Evolutionary conservation across 1,140 invertebrate genomes (phyloP).

Genomic region (Heliconius nattereri): DNA sequence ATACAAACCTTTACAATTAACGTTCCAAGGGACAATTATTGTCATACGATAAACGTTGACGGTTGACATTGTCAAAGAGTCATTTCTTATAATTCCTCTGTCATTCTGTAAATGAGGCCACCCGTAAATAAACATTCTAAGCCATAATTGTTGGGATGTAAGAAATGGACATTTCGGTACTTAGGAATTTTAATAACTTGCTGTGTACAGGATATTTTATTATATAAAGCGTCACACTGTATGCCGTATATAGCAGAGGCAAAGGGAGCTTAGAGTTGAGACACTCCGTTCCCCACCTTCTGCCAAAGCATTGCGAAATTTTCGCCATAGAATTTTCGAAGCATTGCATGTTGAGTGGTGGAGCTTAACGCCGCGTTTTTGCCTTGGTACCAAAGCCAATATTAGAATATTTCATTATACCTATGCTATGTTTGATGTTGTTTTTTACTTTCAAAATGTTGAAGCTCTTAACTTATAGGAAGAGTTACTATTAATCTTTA

Average conservation of each 20-base stretch:
- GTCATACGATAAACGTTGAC: conserved; percentile 40
- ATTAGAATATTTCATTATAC: too few species aligned
- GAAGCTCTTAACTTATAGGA: too few species aligned
- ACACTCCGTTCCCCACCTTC: too few species aligned
- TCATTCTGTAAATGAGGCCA: conserved; percentile 43
- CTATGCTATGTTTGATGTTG: background rate
- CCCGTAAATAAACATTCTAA: conserved; percentile 28
- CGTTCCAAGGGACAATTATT: conserved; percentile 40
- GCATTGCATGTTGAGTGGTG: too few species aligned
- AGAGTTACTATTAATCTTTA: background rate
- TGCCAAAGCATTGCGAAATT: too few species aligned
- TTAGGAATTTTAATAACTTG: background rate
- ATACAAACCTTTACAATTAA: conserved; percentile 42
- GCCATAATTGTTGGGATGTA: background rate
- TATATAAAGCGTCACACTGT: too few species aligned
- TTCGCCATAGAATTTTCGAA: too few species aligned
- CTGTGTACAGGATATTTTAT: background rate
- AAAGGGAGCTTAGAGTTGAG: too few species aligned
- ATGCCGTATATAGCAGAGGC: too few species aligned
- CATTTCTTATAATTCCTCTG: conserved; percentile 53
- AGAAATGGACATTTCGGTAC: background rate
- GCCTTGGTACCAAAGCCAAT: too few species aligned
- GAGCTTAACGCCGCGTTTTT: too few species aligned
- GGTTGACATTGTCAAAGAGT: conserved; percentile 43
- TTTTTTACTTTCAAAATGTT: background rate